phyloP scores from a whole-genome alignment of 2,888 invertebrate species.

The Junonia oenone region DNA sequence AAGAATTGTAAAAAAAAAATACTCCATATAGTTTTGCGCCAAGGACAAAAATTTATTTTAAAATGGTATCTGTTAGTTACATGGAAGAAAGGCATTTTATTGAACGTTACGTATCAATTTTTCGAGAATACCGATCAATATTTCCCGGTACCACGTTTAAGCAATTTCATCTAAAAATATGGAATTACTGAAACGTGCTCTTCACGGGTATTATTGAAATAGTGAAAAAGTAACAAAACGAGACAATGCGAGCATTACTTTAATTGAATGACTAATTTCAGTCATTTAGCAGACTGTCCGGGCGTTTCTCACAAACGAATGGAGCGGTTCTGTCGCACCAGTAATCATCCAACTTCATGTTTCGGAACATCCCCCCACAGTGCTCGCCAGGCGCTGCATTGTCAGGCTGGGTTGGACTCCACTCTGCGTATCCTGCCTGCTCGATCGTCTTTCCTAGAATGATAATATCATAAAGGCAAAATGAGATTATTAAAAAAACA shows the following conservation, averaged over 20 bases:
- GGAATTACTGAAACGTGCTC: too few species aligned
- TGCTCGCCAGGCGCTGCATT: slow-evolving; percentile 35
- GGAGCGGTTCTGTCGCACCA: slow-evolving; percentile 37
- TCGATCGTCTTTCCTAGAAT: slow-evolving; percentile 40
- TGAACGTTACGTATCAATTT: too few species aligned
- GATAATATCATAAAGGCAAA: neutral
- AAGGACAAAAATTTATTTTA: too few species aligned
- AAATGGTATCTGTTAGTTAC: too few species aligned
- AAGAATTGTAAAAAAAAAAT: too few species aligned
- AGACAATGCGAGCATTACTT: neutral
- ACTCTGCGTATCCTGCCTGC: slow-evolving; percentile 44
- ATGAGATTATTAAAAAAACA: neutral
- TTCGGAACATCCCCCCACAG: slow-evolving; percentile 40
- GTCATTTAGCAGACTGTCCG: slow-evolving; percentile 24
- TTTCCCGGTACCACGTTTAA: too few species aligned
- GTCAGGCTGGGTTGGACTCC: slow-evolving; percentile 40
- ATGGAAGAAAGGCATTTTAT: too few species aligned
- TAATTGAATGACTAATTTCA: neutral
- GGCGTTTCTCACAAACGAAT: slow-evolving; percentile 40
- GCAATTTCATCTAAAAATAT: too few species aligned
- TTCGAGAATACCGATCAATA: too few species aligned
- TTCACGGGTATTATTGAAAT: too few species aligned
- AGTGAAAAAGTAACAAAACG: too few species aligned
- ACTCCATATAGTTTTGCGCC: too few species aligned
- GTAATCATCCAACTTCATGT: slow-evolving; percentile 38